Evolutionary conservation across 1,140 invertebrate species (phyloP), one percentile per base, ranked within the genome.

Genomic region (Archegozetes longisetosus): DNA sequence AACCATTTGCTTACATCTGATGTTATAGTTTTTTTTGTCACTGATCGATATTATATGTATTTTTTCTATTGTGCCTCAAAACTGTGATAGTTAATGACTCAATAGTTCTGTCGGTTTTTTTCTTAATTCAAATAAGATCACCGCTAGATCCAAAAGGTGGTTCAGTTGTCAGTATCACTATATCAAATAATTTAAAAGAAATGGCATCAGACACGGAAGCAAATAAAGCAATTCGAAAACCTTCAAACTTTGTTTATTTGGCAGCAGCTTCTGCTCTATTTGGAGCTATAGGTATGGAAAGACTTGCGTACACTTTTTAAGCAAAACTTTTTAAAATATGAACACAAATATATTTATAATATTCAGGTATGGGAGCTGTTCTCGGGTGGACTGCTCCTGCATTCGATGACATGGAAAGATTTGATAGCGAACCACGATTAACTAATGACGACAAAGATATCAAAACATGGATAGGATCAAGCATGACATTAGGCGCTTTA

Each of bases 401-500:
- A 22, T 61, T 55, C 20, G 47, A 58, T 24, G 60, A 50, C 24
- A 63, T 66, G 65, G n/a, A 9, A 3, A 24, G 63, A 2, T 17
- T 23, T 6, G 29, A 23, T 29, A 55, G 50, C 25, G 3, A 50
- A 60, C 48, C 58, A 6, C 48, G 20, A 20, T 55, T 62, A 57
- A 27, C 40, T 24, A 56, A 64, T 28, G 55, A 46, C 26, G 53
- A 54, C 49, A 25, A 24, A 13, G 28, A 53, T n/a, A 52, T 60
- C 22, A 53, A 60, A 32, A 54, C 61, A 14, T 66, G 64, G 66
- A 64, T 67, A 52, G 63, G 61, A 27, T 64, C 62, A 26, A 51
- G 55, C 13, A 55, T 63, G 22, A 61, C 66, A 3, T 40, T 66
- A n/a, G 65, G 66, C 28, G 66, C 65, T 0, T 29, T 67, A 13